Percentiles rank a stretch among this genome's conserved stretches.
phyloP scores from a whole-genome alignment of 2,888 invertebrate species.

The Brachypalpus laphriformis region DNA sequence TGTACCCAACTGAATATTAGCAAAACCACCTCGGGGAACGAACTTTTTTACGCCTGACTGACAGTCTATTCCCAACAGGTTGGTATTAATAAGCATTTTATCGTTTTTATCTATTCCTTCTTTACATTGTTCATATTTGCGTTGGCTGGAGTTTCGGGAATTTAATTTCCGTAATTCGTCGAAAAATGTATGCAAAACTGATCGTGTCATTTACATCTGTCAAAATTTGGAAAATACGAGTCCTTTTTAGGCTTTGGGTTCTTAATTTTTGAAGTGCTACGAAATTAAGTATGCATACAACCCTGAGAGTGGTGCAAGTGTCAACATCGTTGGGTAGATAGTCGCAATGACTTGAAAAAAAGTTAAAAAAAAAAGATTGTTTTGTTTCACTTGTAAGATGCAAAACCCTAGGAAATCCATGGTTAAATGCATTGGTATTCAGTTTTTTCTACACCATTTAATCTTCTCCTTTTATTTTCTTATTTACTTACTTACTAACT shows the following conservation, averaged over 20 bases:
- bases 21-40: constrained; percentile 9
- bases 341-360: too few species aligned
- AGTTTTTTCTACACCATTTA: too few species aligned
- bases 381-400: too few species aligned
- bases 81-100: constrained; percentile 54
- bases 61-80: constrained; percentile 52
- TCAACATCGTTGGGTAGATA: too few species aligned
- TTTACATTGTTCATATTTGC: constrained; percentile 16
- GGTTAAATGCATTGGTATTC: too few species aligned
- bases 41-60: constrained; percentile 46
- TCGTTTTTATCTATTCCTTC: constrained; percentile 49
- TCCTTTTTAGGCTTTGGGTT: background rate
- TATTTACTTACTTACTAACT: too few species aligned
- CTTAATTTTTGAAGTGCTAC: background rate
- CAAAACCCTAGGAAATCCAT: too few species aligned
- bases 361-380: too few species aligned
- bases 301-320: background rate
- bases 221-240: background rate
- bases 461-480: too few species aligned
- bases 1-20: constrained; percentile 2
- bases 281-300: background rate
- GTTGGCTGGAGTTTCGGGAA: background rate
- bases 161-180: constrained; percentile 9
- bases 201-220: constrained; percentile 38
- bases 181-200: background rate